phyloP scores from a whole-genome alignment of 2,888 invertebrate species.

The Drosophila mulleri region DNA sequence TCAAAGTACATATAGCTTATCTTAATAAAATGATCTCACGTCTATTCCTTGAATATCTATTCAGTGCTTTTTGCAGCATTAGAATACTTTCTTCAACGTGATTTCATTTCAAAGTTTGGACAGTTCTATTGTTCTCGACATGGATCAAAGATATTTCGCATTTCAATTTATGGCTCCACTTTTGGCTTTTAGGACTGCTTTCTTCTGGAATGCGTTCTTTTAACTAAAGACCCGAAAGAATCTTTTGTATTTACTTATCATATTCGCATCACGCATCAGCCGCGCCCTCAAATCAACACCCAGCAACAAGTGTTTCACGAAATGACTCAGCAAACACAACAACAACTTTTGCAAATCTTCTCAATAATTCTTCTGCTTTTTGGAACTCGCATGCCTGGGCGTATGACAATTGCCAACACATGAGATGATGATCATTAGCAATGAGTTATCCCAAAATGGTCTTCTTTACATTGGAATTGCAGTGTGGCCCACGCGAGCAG shows the following conservation, averaged over 20 bases:
- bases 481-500: constrained; percentile 50
- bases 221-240: not conserved
- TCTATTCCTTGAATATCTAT: not conserved
- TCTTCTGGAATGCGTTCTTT: constrained; percentile 30
- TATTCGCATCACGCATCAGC: constrained; percentile 31
- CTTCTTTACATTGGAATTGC: constrained; percentile 64
- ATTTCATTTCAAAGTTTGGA: not conserved
- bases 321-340: constrained; percentile 42
- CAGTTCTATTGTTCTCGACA: not conserved
- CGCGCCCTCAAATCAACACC: constrained; percentile 30
- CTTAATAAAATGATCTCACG: constrained; percentile 3
- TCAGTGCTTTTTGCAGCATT: not conserved
- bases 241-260: constrained; percentile 10
- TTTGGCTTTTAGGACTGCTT: not conserved
- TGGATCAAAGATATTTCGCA: not conserved
- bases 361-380: constrained; percentile 17
- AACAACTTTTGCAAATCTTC: constrained; percentile 1
- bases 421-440: constrained; percentile 16
- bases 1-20: not conserved
- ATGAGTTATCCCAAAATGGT: constrained; percentile 61
- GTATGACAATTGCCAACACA: constrained; percentile 32
- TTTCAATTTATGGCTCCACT: not conserved
- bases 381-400: constrained; percentile 54
- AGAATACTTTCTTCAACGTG: constrained; percentile 2
- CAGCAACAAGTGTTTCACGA: constrained; percentile 27